A percentile compares a stretch with the other conserved stretches of the same genome.
Evolutionary conservation across 2,888 invertebrate species (phyloP).

Genomic region (Leptinotarsa rubiginosa): DNA sequence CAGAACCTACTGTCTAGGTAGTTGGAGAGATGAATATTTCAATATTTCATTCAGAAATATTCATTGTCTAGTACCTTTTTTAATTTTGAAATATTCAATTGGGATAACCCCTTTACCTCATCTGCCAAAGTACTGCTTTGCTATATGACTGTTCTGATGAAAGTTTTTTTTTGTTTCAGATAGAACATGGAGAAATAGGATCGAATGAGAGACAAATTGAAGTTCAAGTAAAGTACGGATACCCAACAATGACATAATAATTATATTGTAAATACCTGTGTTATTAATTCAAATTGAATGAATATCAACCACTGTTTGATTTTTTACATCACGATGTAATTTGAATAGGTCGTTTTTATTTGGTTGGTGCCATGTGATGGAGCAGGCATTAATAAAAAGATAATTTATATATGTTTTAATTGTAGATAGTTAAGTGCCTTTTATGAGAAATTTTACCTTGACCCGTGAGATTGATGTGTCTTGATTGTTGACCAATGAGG

Average conservation of each 20-base stretch:
- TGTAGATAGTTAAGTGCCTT: constrained; percentile 60
- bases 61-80: too few relatives aligned
- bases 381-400: constrained; percentile 58
- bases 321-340: constrained; percentile 50
- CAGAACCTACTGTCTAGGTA: too few relatives aligned
- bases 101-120: too few relatives aligned
- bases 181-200: neutral
- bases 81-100: too few relatives aligned
- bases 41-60: too few relatives aligned
- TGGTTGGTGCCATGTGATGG: constrained; percentile 61
- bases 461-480: constrained; percentile 39
- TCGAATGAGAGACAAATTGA: neutral
- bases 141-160: neutral
- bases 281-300: constrained; percentile 40
- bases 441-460: constrained; percentile 55
- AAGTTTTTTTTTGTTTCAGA: constrained; percentile 6
- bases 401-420: constrained; percentile 57
- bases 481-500: constrained; percentile 41
- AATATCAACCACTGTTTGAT: constrained; percentile 39
- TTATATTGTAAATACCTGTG: constrained; percentile 36
- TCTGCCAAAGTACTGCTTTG: too few relatives aligned
- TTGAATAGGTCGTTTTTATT: constrained; percentile 48
- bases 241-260: neutral
- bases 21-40: too few relatives aligned
- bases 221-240: constrained; percentile 31